phyloP scores from a whole-genome alignment of 1,140 invertebrate species.

The Calephelis virginiensis region DNA sequence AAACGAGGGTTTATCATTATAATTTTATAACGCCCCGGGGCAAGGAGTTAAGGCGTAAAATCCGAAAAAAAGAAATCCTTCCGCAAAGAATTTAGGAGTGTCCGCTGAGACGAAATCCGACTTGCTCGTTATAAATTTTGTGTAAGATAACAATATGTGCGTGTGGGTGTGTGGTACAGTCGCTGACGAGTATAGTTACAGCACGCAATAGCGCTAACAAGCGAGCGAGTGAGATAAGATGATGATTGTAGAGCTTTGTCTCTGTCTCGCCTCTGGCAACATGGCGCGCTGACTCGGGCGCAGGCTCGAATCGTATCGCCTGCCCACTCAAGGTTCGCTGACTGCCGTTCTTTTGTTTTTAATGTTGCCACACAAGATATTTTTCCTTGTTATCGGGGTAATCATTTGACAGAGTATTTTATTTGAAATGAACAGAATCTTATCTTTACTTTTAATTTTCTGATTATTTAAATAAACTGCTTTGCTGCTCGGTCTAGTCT shows the following conservation, averaged over 20 bases:
- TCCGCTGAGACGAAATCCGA: conserved; percentile 70
- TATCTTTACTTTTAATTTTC: no score
- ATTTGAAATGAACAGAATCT: no score
- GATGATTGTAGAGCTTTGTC: conserved; percentile 54
- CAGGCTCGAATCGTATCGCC: conserved; percentile 79
- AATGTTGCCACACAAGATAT: conserved; percentile 61
- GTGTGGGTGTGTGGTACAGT: conserved; percentile 72
- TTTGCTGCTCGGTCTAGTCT: no score
- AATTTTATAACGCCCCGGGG: conserved; percentile 63
- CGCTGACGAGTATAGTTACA: conserved; percentile 76
- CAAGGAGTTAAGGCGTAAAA: conserved; percentile 44
- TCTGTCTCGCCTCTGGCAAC: conserved; percentile 60
- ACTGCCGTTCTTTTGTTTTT: conserved; percentile 80
- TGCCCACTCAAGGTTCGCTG: conserved; percentile 80
- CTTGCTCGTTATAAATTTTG: conserved; percentile 77
- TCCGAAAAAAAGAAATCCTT: conserved; percentile 66
- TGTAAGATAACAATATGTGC: conserved; percentile 75
- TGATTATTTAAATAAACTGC: no score
- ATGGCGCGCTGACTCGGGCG: conserved; percentile 76
- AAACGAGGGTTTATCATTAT: conserved; percentile 41
- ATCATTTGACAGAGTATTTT: not conserved
- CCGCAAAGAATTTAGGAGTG: conserved; percentile 76
- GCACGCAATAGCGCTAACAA: conserved; percentile 78
- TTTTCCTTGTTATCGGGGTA: conserved; percentile 32
- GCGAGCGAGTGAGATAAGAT: conserved; percentile 52